Evolutionary conservation across 2,113 vertebrate genomes (phyloP), one percentile per base, ranked within the genome.

Genomic region (Ascaphus truei): DNA sequence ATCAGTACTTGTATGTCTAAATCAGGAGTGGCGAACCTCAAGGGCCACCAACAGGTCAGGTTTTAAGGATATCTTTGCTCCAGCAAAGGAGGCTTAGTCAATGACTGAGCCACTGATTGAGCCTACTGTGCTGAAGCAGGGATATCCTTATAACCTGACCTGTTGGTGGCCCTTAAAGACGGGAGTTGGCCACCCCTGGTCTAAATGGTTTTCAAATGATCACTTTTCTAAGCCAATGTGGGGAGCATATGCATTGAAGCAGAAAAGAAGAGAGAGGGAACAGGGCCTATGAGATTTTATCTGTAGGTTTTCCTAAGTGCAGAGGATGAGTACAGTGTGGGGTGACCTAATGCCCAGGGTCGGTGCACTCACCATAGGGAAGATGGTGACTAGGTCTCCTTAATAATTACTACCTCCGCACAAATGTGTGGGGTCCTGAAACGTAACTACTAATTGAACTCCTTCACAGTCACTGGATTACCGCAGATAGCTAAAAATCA

Each of bases 141-240:
- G n/a, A n/a, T n/a, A n/a, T n/a, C n/a, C n/a, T n/a, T n/a, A n/a
- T n/a, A n/a, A n/a, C n/a, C n/a, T n/a, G n/a, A n/a, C n/a, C n/a
- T n/a, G n/a, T n/a, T n/a, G n/a, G n/a, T n/a, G n/a, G n/a, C n/a
- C n/a, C n/a, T n/a, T n/a, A n/a, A n/a, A n/a, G n/a, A n/a, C n/a
- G n/a, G n/a, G n/a, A n/a, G n/a, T n/a, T n/a, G n/a, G n/a, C n/a
- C n/a, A n/a, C n/a, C n/a, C 89, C 91, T 96, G 92, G 85, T 78
- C 76, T 80, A 86, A 89, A 89, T 84, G 83, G 65, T 83, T 90
- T 92, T 87, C 90, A 93, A 84, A 88, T 84, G 86, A 86, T 82
- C 78, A 77, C 74, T 75, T 69, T 73, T 73, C 47, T 25, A 71
- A 47, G 37, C 34, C 36, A 47, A 63, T 8, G 37, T 22, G 34